Evolutionary conservation across 2,797 vertebrate genomes (phyloP), one percentile per base, ranked within the genome.

Genomic region (Hephaestus fuliginosus): DNA sequence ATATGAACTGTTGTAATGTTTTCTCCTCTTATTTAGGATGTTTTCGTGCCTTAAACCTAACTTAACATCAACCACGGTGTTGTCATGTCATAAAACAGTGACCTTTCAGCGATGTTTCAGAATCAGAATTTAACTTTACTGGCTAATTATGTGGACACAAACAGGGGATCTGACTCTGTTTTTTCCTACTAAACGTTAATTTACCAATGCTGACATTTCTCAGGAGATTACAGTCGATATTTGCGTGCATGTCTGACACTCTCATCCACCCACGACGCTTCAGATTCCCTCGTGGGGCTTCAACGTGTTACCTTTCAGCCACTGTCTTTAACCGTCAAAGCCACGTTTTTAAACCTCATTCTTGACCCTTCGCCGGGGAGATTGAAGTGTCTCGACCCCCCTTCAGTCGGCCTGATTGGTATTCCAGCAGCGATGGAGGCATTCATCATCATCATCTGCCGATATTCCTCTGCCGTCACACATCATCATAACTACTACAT

Each of bases 401-500:
- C 39, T 30, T 55, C 41, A 0, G 41, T 3, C 51, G 0, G 11
- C 9, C 63, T 82, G 82, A 78, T 87, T 85, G 43, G 43, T 86
- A 77, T 89, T 86, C 76, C 49, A 70, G 70, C 72, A 49, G 57
- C 2, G 70, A 88, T 41, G n/a, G 41, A 71, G 3, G 2, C 62
- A 51, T 74, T 82, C 69, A 64, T 88, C 83, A 58, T 79, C 86
- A 4, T 56, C 71, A 14, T 68, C 73, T 17, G 51, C n/a, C 64
- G 46, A 72, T 74, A n/a, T 55, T 71, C 64, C 58, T 81, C 76
- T 43, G 30, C 44, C 4, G 33, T 80, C 78, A 76, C 74, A 63
- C 62, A 68, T 78, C 78, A 76, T 75, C 81, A 74, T 83, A 51
- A 73, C 83, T 80, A 66, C 70, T 80, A 66, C 70, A 65, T 55